These are phyloP conservation scores for Thymelicus lineola DNA, from an alignment of 2,888 invertebrate species.

Conservation along the genomic window DNA sequence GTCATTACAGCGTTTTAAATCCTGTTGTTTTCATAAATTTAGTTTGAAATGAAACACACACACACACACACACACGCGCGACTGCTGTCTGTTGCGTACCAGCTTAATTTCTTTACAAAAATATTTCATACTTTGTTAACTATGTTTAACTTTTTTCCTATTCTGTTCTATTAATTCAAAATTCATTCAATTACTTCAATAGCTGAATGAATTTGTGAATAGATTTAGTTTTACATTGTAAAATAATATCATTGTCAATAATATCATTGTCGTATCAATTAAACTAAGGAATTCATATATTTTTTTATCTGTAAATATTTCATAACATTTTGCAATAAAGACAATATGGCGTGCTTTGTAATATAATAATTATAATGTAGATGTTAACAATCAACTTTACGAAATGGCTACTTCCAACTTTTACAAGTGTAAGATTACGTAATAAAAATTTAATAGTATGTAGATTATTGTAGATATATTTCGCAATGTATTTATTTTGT, in stretches of 20 bases:
- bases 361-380: slow-evolving; percentile 48
- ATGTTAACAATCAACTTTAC: slow-evolving; percentile 15
- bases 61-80: no score
- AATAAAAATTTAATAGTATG: neutral
- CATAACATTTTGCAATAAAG: slow-evolving; percentile 61
- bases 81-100: no score
- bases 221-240: neutral
- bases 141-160: no score
- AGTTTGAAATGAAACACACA: no score
- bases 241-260: neutral
- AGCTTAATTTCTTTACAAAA: no score
- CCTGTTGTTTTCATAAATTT: no score
- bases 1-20: no score
- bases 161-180: no score
- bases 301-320: slow-evolving; percentile 23
- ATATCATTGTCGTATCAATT: neutral
- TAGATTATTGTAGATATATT: neutral
- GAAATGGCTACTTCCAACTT: slow-evolving; percentile 26
- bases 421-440: neutral
- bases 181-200: no score
- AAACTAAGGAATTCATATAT: neutral
- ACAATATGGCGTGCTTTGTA: slow-evolving; percentile 80
- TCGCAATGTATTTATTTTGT: neutral
- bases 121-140: no score
- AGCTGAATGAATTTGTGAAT: neutral